These are phyloP conservation scores for Boloria euphrosyne DNA, from an alignment of 2,888 invertebrate species.

Conservation along the genomic window DNA sequence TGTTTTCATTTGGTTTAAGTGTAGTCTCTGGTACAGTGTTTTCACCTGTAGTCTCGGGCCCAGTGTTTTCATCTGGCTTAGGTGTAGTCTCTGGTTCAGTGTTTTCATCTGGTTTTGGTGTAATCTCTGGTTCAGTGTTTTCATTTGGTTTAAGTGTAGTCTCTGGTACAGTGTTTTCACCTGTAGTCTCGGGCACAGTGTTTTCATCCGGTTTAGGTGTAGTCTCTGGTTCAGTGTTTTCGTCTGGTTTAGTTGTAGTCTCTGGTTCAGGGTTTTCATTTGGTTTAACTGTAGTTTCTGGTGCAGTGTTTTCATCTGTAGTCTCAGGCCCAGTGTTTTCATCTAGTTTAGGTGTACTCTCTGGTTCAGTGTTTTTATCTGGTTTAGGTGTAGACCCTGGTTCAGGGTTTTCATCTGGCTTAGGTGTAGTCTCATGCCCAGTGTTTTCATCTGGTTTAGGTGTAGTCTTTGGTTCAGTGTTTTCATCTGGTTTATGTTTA, in stretches of 20 bases:
- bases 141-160: too few species aligned
- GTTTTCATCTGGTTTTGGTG: neutral
- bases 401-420: neutral
- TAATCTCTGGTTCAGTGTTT: neutral
- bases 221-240: too few species aligned
- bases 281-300: neutral
- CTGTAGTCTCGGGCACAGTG: neutral
- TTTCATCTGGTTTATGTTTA: neutral
- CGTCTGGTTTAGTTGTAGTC: neutral
- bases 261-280: neutral
- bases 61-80: neutral
- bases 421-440: neutral
- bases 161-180: conserved; percentile 1
- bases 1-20: neutral
- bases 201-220: neutral
- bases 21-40: neutral
- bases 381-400: neutral
- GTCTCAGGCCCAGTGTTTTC: too few species aligned
- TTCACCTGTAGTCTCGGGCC: neutral
- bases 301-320: neutral
- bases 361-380: neutral
- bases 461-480: neutral
- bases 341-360: too few species aligned
- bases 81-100: neutral
- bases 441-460: neutral